These are phyloP conservation scores for Bathynomus jamesi DNA, from an alignment of 1,140 invertebrate genomes.

Conservation along the genomic window DNA sequence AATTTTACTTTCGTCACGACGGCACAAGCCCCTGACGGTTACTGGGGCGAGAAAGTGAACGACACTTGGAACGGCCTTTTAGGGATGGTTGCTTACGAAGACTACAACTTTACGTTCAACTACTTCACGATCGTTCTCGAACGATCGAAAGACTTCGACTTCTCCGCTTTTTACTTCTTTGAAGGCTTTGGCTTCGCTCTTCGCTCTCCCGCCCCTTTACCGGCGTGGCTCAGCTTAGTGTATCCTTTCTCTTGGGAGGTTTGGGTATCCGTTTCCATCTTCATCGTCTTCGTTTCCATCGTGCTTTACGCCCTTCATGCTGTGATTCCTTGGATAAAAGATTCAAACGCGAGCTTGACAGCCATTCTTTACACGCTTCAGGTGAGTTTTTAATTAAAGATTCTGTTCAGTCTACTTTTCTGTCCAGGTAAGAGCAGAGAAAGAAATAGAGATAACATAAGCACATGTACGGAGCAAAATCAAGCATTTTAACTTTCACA, in stretches of 20 bases:
- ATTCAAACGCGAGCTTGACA: too few species aligned
- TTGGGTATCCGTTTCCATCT: neutral
- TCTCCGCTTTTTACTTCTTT: slow-evolving; percentile 14
- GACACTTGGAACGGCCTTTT: slow-evolving; percentile 21
- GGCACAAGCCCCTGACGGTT: neutral
- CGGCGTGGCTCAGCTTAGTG: slow-evolving; percentile 9
- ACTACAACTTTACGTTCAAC: slow-evolving; percentile 28
- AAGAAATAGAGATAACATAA: too few species aligned
- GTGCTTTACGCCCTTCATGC: too few species aligned
- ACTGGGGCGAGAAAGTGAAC: slow-evolving; percentile 16
- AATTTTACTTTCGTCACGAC: slow-evolving; percentile 16
- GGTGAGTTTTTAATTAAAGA: too few species aligned
- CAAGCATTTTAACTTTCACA: too few species aligned
- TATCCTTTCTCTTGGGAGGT: slow-evolving; percentile 6
- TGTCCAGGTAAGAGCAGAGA: too few species aligned
- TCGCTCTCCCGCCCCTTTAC: slow-evolving; percentile 7
- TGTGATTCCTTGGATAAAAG: too few species aligned
- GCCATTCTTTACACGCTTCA: too few species aligned
- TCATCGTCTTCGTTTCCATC: too few species aligned
- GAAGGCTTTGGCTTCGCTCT: slow-evolving; percentile 23
- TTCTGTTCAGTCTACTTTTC: too few species aligned
- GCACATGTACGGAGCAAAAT: too few species aligned
- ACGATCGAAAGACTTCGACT: slow-evolving; percentile 12
- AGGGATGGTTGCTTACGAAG: slow-evolving; percentile 15
- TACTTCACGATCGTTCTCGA: slow-evolving; percentile 12